These are phyloP conservation scores for Cyphomyrus discorhynchus DNA, from an alignment of 2,113 vertebrate species.

Conservation along the genomic window DNA sequence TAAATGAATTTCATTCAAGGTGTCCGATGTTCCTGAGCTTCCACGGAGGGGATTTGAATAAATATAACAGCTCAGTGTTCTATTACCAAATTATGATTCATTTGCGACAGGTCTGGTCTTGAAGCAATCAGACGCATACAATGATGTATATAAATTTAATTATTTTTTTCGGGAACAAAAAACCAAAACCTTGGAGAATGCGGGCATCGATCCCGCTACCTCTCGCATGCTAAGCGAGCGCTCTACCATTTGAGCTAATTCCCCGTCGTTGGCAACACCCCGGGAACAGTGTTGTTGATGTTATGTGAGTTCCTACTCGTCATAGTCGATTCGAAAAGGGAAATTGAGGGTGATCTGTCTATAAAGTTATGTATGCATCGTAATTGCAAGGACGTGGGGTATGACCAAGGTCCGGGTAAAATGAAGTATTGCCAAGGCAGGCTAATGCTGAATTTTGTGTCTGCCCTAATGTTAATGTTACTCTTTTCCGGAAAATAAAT, in stretches of 20 bases:
- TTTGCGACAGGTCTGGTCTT: neutral
- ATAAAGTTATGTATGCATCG: neutral
- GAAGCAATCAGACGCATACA: neutral
- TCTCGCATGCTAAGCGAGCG: conserved; percentile 55
- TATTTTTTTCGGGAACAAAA: neutral
- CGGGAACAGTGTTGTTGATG: neutral
- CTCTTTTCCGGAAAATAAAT: neutral
- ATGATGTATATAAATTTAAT: neutral
- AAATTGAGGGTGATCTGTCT: neutral
- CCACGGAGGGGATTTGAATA: neutral
- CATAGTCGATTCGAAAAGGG: neutral
- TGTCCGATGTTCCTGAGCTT: neutral
- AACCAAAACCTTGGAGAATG: conserved; percentile 36
- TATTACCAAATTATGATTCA: neutral
- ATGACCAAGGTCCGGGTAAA: neutral
- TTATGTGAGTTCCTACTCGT: neutral
- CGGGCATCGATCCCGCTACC: conserved; percentile 53
- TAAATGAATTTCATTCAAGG: neutral
- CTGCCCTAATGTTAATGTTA: neutral
- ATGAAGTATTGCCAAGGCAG: neutral
- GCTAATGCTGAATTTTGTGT: neutral
- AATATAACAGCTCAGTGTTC: neutral
- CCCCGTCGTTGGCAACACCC: fast-evolving
- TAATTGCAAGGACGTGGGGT: neutral
- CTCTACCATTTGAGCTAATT: conserved; percentile 65